Conservation (phyloP, 1,140 invertebrate species). For the Drosophila nigrodunni region DNA sequence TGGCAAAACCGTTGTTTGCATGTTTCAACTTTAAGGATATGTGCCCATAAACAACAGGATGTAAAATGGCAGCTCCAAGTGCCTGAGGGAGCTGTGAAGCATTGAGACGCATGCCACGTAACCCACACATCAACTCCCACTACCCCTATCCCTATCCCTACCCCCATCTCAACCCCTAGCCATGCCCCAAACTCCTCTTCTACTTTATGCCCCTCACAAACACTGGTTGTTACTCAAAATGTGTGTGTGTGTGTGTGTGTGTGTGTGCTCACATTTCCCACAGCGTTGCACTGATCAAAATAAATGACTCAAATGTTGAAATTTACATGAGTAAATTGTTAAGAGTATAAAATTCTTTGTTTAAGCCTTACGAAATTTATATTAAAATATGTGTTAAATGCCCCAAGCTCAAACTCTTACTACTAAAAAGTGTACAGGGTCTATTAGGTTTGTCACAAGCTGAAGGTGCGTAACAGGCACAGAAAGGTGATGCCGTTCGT, state of each 20-base stretch:
- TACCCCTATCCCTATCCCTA: neutral
- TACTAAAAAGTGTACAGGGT: too few relatives aligned
- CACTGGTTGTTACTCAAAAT: constrained; percentile 13
- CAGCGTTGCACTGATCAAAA: too few relatives aligned
- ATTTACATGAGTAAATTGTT: too few relatives aligned
- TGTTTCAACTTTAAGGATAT: constrained; percentile 63
- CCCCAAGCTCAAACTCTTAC: too few relatives aligned
- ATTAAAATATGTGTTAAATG: too few relatives aligned
- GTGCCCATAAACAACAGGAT: constrained; percentile 77
- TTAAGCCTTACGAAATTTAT: too few relatives aligned
- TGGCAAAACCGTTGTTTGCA: constrained; percentile 37
- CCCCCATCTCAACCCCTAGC: constrained; percentile 1
- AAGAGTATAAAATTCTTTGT: too few relatives aligned
- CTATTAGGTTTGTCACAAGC: too few relatives aligned
- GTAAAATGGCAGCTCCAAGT: constrained; percentile 62
- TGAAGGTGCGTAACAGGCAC: too few relatives aligned
- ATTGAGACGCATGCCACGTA: neutral
- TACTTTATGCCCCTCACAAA: neutral
- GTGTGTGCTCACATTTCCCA: neutral
- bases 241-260: neutral
- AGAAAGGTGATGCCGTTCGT: too few relatives aligned
- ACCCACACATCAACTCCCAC: neutral
- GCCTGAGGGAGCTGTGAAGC: constrained; percentile 34
- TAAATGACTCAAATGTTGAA: too few relatives aligned
- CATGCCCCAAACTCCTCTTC: too few relatives aligned